phyloP scores from a whole-genome alignment of 1,140 invertebrate species.

The Lepidurus couesii region DNA sequence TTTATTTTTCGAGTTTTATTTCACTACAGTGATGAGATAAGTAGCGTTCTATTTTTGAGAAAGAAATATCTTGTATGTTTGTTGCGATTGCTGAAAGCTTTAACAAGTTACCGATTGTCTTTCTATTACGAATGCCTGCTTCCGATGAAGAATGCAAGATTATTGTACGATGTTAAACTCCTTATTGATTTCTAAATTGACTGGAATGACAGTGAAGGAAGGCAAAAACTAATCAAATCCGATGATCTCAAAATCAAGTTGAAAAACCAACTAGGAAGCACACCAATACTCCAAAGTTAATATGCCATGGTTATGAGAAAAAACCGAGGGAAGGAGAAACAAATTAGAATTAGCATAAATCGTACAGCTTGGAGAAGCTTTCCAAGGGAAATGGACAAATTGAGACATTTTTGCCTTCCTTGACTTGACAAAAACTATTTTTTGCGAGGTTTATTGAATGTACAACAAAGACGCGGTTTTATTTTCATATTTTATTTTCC shows the following conservation, averaged over 20 bases:
- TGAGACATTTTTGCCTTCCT: slow-evolving; percentile 16
- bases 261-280: neutral
- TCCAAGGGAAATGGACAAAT: neutral
- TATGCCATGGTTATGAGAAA: neutral
- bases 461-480: neutral
- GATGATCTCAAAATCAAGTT: neutral
- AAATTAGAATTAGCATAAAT: neutral
- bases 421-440: neutral
- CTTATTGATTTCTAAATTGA: neutral
- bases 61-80: neutral
- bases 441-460: neutral
- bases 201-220: neutral
- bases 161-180: neutral
- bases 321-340: neutral
- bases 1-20: neutral
- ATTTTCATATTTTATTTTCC: neutral
- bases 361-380: neutral
- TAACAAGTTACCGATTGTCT: slow-evolving; percentile 8
- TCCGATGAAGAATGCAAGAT: neutral
- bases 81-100: slow-evolving; percentile 11
- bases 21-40: neutral
- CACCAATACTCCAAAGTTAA: neutral
- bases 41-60: neutral
- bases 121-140: slow-evolving; percentile 6
- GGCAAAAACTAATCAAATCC: slow-evolving; percentile 8